Conservation (phyloP, 2,113 vertebrate species). For the Panthera uncia region DNA sequence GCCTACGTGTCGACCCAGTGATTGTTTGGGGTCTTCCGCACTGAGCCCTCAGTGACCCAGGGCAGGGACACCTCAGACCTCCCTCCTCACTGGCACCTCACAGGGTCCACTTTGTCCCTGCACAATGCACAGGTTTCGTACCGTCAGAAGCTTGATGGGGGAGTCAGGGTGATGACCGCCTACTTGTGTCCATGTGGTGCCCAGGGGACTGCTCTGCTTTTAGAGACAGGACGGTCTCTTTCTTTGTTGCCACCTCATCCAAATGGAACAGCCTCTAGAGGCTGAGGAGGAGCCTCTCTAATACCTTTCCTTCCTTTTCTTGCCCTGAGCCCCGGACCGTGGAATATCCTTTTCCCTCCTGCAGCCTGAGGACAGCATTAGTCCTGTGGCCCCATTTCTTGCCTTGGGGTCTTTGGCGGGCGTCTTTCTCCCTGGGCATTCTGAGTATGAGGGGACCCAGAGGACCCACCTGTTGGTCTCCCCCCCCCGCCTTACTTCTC, state of each 20-base stretch:
- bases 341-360: neutral
- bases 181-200: neutral
- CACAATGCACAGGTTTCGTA: neutral
- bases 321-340: neutral
- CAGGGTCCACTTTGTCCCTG: too few relatives aligned
- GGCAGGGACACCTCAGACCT: neutral
- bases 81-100: too few relatives aligned
- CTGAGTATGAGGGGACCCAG: neutral
- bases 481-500: neutral
- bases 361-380: neutral
- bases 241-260: neutral
- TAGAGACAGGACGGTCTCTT: neutral
- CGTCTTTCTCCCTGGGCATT: neutral
- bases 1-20: rapidly evolving
- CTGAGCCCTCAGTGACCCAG: neutral
- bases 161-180: neutral
- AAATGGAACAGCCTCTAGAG: neutral
- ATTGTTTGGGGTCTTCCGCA: neutral
- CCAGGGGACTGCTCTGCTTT: neutral
- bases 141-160: rapidly evolving
- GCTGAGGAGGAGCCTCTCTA: neutral
- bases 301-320: neutral
- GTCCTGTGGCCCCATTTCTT: neutral
- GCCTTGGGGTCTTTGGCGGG: neutral
- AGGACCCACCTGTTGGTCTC: neutral